Evolutionary conservation across 2,113 vertebrate species (phyloP), one percentile per base, ranked within the genome.

Genomic region (Heterotilapia buettikoferi): DNA sequence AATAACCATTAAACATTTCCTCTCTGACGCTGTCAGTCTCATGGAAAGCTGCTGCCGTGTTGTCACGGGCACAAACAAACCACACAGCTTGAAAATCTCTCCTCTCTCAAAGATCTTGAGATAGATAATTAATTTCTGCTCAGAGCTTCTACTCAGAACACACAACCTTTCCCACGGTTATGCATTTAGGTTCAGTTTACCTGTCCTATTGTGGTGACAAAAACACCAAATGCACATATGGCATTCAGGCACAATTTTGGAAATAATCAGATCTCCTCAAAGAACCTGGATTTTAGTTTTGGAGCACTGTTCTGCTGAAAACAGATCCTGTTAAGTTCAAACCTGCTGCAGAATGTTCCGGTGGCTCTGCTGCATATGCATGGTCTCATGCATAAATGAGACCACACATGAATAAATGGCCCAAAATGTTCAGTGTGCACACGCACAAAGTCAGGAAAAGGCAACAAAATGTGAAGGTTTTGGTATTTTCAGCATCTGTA

Each of bases 1-100:
- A 68, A 78, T 91, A 93, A 95, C 93, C 93, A 93, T 83, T 40
- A 80, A 80, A 50, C 68, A 16, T 93, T 94, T 92, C 94, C 91
- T 92, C 88, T 91, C 82, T 38, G 80, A 84, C 19, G 50, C 61
- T 56, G 40, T 80, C 73, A 38, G 86, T 36, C 26, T 92, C 66
- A 57, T 81, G 86, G 91, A 94, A 94, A 95, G 61, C 45, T 45
- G 9, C 66, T 9, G 36, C 18, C 3, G 2, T 76, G 6, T 29
- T 76, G 71, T 76, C 71, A 50, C 24, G 16, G 43, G 71, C 43
- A 12, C 24, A 7, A 76, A 47, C 24, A 19, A 45, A 76, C 71
- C 71, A 5, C 71, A 47, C 40, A 18, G 8, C 14, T 73, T 38
- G 19, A 45, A 45, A 26, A 73, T 24, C 40, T 73, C 68, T 26